These are phyloP conservation scores for Paradisaea rubra DNA, from an alignment of 2,113 vertebrate species.

Conservation along the genomic window DNA sequence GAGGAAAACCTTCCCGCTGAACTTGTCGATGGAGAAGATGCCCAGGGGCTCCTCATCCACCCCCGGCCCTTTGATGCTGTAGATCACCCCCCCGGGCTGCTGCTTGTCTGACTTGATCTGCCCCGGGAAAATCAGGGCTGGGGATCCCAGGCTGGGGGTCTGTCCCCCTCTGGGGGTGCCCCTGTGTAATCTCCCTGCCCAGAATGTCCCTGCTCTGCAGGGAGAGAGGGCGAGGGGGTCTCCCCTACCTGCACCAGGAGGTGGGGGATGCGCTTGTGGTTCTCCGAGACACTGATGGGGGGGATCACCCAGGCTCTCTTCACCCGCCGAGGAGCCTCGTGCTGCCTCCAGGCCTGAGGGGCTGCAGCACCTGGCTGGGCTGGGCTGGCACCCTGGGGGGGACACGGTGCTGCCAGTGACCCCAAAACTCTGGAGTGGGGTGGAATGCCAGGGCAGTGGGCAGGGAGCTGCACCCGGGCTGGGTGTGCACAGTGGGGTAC, in stretches of 20 bases:
- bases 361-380: not conserved
- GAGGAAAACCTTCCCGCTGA: constrained; percentile 85
- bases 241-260: constrained; percentile 86
- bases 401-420: not conserved
- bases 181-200: not conserved
- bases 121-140: not conserved
- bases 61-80: constrained; percentile 91
- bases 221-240: not conserved
- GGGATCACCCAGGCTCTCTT: constrained; percentile 97
- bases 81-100: constrained; percentile 85
- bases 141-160: not conserved
- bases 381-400: constrained; percentile 42
- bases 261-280: constrained; percentile 88
- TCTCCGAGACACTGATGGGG: constrained; percentile 89
- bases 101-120: constrained; percentile 97
- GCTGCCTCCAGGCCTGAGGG: constrained; percentile 68
- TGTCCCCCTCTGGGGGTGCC: not conserved
- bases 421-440: not conserved
- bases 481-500: not conserved
- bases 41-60: constrained; percentile 91
- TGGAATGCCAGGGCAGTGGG: not conserved
- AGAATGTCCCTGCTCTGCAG: fast-evolving
- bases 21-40: constrained; percentile 90
- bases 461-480: not conserved
- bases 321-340: constrained; percentile 57